Evolutionary conservation across 1,140 invertebrate genomes (phyloP), one percentile per base, ranked within the genome.

Genomic region (Drosophila truncata): DNA sequence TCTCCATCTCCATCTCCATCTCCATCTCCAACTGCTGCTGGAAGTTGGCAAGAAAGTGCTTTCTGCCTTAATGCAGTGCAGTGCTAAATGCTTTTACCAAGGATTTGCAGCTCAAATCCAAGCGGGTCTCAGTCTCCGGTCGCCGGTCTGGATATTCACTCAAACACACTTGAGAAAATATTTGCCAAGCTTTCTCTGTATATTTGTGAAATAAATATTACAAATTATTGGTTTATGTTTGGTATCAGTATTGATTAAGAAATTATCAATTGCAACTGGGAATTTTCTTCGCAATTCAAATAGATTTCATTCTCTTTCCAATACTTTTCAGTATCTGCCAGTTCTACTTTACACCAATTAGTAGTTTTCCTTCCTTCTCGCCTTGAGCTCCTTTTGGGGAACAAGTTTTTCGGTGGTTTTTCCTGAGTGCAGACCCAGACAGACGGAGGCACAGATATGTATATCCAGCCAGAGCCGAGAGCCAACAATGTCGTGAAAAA

Each of bases 71-170:
- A 88, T 88, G 85, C 85, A 90, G 62, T 85, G 64, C 86, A 77
- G 80, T 71, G 78, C 71, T 90, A 85, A 90, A 90, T 90, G 85
- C 85, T 90, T 90, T 90, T 90, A 90, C 78, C 81, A 82, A 85
- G 85, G 85, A 90, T 90, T 90, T 90, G 57, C 64, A 54, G 73
- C 73, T 72, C 62, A 88, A 88, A 84, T 84, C 78, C 73, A 70
- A 60, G 55, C 42, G 49, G 29, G 59, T 63, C 74, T 35, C 37
- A 29, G 25, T 59, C 58, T 58, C 60, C 10, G 42, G 20, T 54
- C 50, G 8, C 31, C 50, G 31, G 33, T 44, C 54, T 37, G 50
- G n/a, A 57, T 50, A 58, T 54, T 60, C 65, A 70, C 54, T 49
- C 55, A 80, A 49, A 13, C 44, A 70, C 66, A 71, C 50, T 71